phyloP scores from a whole-genome alignment of 2,888 invertebrate species.

The Chymomyza amoena region DNA sequence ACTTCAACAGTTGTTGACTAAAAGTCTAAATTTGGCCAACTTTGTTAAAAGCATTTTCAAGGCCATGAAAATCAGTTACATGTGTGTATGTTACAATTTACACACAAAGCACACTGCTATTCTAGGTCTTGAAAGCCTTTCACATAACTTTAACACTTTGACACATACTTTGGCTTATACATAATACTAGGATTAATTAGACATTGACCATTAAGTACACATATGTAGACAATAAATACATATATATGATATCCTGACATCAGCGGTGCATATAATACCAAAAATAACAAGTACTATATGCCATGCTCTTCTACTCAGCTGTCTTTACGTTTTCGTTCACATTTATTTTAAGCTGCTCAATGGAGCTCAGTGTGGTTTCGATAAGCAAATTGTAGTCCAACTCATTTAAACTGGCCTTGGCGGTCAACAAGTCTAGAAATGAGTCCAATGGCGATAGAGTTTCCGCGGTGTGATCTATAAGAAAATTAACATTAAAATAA shows the following conservation, averaged over 20 bases:
- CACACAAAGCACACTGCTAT: too few relatives aligned
- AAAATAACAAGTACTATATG: too few relatives aligned
- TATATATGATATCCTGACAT: not conserved
- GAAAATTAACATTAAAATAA: not conserved
- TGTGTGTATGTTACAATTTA: too few relatives aligned
- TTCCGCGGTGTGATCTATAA: constrained; percentile 86
- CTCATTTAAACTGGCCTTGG: constrained; percentile 91
- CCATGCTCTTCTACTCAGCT: not conserved
- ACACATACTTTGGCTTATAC: not conserved
- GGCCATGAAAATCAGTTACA: too few relatives aligned
- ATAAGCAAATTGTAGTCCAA: constrained; percentile 91
- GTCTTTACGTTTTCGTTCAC: not conserved
- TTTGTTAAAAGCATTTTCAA: not conserved
- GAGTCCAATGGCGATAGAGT: constrained; percentile 89
- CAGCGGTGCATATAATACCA: not conserved
- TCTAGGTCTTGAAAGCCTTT: not conserved
- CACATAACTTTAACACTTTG: not conserved
- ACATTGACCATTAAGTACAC: not conserved
- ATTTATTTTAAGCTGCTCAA: constrained; percentile 69
- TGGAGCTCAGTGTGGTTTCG: constrained; percentile 84
- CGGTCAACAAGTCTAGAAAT: constrained; percentile 90
- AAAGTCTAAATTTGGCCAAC: not conserved
- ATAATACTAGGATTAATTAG: not conserved
- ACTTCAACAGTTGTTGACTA: not conserved
- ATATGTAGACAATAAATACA: not conserved